These are phyloP conservation scores for Drosophila tsacasi DNA, from an alignment of 1,140 invertebrate genomes.

Conservation along the genomic window DNA sequence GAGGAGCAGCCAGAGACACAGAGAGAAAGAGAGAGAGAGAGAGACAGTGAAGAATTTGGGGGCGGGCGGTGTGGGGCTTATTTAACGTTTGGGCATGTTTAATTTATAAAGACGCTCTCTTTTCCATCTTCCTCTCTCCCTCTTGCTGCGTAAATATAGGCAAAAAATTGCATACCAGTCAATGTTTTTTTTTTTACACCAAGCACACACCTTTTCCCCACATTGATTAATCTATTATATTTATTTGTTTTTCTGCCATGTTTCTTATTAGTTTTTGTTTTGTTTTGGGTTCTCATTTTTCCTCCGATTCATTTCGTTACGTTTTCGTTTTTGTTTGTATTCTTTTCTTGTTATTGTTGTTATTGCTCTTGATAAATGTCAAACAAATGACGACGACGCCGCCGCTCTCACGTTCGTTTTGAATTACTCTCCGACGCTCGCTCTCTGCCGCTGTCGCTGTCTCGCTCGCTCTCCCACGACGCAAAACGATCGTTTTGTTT, in stretches of 20 bases:
- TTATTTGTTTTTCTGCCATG: slow-evolving; percentile 24
- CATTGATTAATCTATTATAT: slow-evolving; percentile 15
- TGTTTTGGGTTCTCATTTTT: slow-evolving; percentile 13
- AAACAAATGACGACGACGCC: slow-evolving; percentile 45
- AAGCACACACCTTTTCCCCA: slow-evolving; percentile 11
- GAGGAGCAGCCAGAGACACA: background rate
- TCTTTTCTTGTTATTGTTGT: slow-evolving; percentile 16
- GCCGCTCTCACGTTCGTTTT: background rate
- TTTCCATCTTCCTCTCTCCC: background rate
- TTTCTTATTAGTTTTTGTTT: slow-evolving; percentile 17
- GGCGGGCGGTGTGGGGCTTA: slow-evolving; percentile 14
- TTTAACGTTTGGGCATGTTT: slow-evolving; percentile 40
- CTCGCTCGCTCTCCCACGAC: slow-evolving; percentile 14
- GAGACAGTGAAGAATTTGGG: background rate
- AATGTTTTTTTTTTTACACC: slow-evolving; percentile 41
- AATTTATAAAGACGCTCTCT: slow-evolving; percentile 30
- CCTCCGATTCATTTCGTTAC: background rate
- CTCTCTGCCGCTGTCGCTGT: slow-evolving; percentile 7
- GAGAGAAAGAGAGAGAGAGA: background rate
- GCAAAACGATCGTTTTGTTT: slow-evolving; percentile 58
- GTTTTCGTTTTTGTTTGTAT: slow-evolving; percentile 16
- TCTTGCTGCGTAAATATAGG: slow-evolving; percentile 57
- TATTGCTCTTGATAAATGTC: slow-evolving; percentile 52
- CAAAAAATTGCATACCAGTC: slow-evolving; percentile 60
- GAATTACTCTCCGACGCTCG: background rate